phyloP scores from a whole-genome alignment of 2,113 vertebrate genomes.

The Arothron firmamentum region DNA sequence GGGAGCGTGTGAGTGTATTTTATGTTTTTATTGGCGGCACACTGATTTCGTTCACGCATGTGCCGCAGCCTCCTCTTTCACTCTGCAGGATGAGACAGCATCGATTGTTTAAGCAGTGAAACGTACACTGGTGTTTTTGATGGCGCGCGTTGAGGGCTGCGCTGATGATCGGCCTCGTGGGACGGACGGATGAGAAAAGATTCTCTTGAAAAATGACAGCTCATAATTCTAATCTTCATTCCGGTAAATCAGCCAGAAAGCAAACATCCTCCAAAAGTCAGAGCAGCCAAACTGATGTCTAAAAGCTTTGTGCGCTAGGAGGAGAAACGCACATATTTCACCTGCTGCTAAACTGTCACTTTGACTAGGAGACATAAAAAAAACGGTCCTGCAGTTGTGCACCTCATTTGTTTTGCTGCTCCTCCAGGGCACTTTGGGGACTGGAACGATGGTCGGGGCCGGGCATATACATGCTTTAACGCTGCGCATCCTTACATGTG shows the following conservation, averaged over 20 bases:
- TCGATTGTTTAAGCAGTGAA: too few relatives aligned
- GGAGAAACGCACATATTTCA: too few relatives aligned
- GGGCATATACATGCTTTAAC: slow-evolving; percentile 6
- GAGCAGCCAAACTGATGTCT: background rate
- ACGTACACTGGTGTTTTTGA: too few relatives aligned
- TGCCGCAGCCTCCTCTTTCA: too few relatives aligned
- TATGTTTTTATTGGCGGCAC: too few relatives aligned
- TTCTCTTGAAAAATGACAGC: background rate
- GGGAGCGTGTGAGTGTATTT: too few relatives aligned
- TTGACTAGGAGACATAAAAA: background rate
- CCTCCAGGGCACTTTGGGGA: background rate
- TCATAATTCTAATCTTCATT: too few relatives aligned
- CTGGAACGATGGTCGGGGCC: slow-evolving; percentile 8
- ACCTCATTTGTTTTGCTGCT: background rate
- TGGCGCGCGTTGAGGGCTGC: too few relatives aligned
- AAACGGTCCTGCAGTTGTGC: background rate
- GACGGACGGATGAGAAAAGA: background rate
- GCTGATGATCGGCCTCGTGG: background rate
- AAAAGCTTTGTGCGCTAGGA: background rate
- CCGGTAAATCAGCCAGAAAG: background rate
- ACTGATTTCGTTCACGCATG: too few relatives aligned
- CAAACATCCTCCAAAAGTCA: background rate
- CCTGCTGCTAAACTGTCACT: background rate
- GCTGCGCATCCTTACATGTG: slow-evolving; percentile 15
- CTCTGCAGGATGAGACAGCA: too few relatives aligned